phyloP scores from a whole-genome alignment of 2,797 vertebrate species.

The Poliocrania exsul region DNA sequence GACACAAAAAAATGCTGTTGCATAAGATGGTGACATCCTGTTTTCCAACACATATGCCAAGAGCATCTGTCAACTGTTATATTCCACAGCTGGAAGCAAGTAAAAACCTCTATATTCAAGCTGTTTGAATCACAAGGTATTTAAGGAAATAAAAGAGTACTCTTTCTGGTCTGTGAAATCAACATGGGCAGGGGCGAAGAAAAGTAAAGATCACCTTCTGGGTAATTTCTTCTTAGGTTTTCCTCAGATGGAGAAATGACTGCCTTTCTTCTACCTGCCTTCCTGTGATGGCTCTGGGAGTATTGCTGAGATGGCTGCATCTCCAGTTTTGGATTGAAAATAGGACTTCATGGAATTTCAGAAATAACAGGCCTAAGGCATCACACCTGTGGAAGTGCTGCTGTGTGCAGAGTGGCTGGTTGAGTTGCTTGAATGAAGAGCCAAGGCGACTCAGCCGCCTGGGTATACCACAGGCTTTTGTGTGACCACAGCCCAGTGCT shows the following conservation, averaged over 20 bases:
- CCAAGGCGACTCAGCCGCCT: not conserved
- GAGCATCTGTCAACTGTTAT: constrained; percentile 26
- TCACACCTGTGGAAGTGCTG: not conserved
- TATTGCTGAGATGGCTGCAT: not conserved
- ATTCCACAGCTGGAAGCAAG: constrained; percentile 46
- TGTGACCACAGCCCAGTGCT: not conserved
- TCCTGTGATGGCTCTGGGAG: not conserved
- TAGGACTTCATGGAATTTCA: not conserved
- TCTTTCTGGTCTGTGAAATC: not conserved
- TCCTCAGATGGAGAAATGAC: not conserved
- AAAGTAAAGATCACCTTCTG: not conserved
- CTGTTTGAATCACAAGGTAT: constrained; percentile 6
- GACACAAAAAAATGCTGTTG: not conserved
- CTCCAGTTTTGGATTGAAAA: not conserved
- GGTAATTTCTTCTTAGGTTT: not conserved
- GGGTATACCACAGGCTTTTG: not conserved
- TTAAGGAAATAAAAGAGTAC: constrained; percentile 4
- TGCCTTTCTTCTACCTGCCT: not conserved
- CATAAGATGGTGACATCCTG: not conserved
- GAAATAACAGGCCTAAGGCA: not conserved
- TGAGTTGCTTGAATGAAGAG: not conserved
- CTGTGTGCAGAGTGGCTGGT: not conserved
- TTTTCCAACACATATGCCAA: not conserved
- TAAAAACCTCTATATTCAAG: constrained; percentile 8
- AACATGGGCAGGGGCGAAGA: not conserved